phyloP scores from a whole-genome alignment of 2,888 invertebrate species.

The Thumatha senex region DNA sequence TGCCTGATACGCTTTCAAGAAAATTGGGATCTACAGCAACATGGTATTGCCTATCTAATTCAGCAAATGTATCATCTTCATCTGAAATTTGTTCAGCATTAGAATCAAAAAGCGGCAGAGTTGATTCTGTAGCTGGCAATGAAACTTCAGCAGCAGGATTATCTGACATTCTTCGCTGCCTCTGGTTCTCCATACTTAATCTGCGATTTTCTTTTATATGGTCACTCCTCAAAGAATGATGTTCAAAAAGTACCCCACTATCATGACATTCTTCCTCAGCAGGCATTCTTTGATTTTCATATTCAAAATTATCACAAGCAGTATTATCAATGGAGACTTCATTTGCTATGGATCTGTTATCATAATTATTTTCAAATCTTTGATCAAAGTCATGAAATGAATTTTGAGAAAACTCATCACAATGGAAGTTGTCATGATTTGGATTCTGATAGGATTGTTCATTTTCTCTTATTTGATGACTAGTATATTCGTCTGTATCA shows the following conservation, averaged over 20 bases:
- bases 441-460: slow-evolving; percentile 28
- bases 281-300: slow-evolving; percentile 12
- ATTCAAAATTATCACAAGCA: slow-evolving; percentile 17
- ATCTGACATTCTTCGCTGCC: slow-evolving; percentile 43
- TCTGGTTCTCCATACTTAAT: slow-evolving; percentile 31
- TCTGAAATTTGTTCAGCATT: slow-evolving; percentile 61
- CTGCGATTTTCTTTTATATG: slow-evolving; percentile 10
- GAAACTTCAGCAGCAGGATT: slow-evolving; percentile 32
- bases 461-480: slow-evolving; percentile 30
- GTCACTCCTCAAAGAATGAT: slow-evolving; percentile 37
- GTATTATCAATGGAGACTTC: slow-evolving; percentile 12
- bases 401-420: slow-evolving; percentile 35
- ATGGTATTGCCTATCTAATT: slow-evolving; percentile 75
- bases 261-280: slow-evolving; percentile 15
- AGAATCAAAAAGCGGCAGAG: slow-evolving; percentile 57
- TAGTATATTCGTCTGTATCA: slow-evolving; percentile 38
- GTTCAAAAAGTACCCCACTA: slow-evolving; percentile 50
- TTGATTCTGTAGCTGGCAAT: slow-evolving; percentile 31
- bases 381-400: slow-evolving; percentile 35
- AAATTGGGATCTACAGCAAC: slow-evolving; percentile 75
- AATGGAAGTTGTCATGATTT: slow-evolving; percentile 33
- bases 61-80: slow-evolving; percentile 74
- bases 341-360: slow-evolving; percentile 22
- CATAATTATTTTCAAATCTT: slow-evolving; percentile 15
- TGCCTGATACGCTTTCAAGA: slow-evolving; percentile 52